A percentile compares a stretch with the other conserved stretches of the same genome.
Conservation (phyloP, 2,113 vertebrate genomes). For the Mus musculus region GRCm39 chr5:124286501-124287000, state of each 20-base stretch:
- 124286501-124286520: not conserved
- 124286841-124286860: not conserved
- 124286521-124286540: not conserved
- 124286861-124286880: rapidly evolving
- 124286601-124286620: not conserved
- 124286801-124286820: not conserved
- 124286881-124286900: not conserved
- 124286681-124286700: not conserved
- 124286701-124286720: not conserved
- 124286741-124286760: not conserved
- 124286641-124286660: not conserved
- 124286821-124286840: not conserved
- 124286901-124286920: not conserved
- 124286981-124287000: not conserved
- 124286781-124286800: not conserved
- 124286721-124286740: not conserved
- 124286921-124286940: not conserved
- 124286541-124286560: constrained; percentile 57
- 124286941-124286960: not conserved
- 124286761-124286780: not conserved
- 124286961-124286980: not conserved
- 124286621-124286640: rapidly evolving
- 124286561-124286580: constrained; percentile 33
- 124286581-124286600: rapidly evolving
- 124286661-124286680: not conserved